Base-by-base conservation (phyloP, 1,140 invertebrate species). In the Lycorma delicatula region DNA sequence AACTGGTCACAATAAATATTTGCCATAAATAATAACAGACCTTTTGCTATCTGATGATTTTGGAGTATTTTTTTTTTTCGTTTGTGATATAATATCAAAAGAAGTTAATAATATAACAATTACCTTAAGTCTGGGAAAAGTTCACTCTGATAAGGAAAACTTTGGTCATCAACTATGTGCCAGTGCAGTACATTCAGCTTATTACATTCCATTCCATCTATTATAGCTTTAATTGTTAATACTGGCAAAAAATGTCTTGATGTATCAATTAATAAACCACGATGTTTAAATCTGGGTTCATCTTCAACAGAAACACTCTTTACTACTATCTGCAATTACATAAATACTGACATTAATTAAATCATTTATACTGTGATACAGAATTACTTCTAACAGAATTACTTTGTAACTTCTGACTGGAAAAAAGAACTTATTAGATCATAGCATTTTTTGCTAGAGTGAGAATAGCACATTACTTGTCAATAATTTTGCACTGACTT, bases 141-240 rank as follows among this genome's bases (percentile, higher is more conserved):
- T 49, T 67, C 70, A 64, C 89, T 93, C 54, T 85, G 74, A 69
- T 89, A 96, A 0, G 93, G 91, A 71, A 96, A 97, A 62, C 89
- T 87, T 61, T 91, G 85, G 68, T 94, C 90, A 70, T 97, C 93
- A 0, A 89, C 84, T 22, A 97, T 88, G 70, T 97, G 93, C 93
- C 93, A 97, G 69, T 96, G 93, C 57, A 97, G 85, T 0, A 95
- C 90, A 71, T 96, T 96, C 54, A 92, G 72, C 72, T 96, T 97
- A 70, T 91, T 93, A 61, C 86, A 85, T 1, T 85, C 79, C 90
- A 95, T 91, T 0, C 86, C 83, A 58, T 89, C 87, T 28, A 94
- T 65, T 1, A 81, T 86, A 26, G 78, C 68, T 12, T 80, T 64
- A 22, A 94, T 81, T 28, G 79, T 79, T 2, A 66, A 51, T 1